Percentiles rank a stretch among this genome's conserved stretches.
phyloP scores from a whole-genome alignment of 2,888 invertebrate species.

The Pheosia gnoma region DNA sequence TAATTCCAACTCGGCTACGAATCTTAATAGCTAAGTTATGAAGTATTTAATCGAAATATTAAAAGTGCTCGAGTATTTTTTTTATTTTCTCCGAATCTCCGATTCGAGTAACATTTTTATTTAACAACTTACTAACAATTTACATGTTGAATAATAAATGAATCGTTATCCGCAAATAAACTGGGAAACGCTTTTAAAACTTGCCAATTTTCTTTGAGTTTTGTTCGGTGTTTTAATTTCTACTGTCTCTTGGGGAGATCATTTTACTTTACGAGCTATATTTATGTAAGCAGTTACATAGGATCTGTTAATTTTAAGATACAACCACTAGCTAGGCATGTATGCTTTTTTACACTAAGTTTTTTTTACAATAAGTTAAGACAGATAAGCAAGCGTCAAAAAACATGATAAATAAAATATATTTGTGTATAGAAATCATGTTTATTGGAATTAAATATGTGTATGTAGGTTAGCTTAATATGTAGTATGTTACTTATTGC shows the following conservation, averaged over 20 bases:
- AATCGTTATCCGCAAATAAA: slow-evolving; percentile 67
- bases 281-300: neutral
- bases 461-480: neutral
- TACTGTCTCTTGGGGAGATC: slow-evolving; percentile 38
- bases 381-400: too few species aligned
- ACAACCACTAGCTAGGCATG: too few species aligned
- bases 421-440: too few species aligned
- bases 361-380: too few species aligned
- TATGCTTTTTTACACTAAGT: too few species aligned
- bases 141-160: slow-evolving; percentile 75
- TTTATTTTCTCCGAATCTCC: slow-evolving; percentile 42
- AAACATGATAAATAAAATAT: too few species aligned
- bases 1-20: slow-evolving; percentile 51
- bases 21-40: slow-evolving; percentile 56
- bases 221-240: slow-evolving; percentile 45
- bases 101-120: slow-evolving; percentile 59
- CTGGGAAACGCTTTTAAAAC: slow-evolving; percentile 60
- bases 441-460: too few species aligned
- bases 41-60: slow-evolving; percentile 50
- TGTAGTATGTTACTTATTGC: neutral
- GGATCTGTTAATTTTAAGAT: neutral
- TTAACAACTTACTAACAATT: slow-evolving; percentile 72
- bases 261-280: neutral
- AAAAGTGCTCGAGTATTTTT: slow-evolving; percentile 34
- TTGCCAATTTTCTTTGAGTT: slow-evolving; percentile 43